These are phyloP conservation scores for Pteria penguin DNA, from an alignment of 2,888 invertebrate genomes.

Conservation along the genomic window DNA sequence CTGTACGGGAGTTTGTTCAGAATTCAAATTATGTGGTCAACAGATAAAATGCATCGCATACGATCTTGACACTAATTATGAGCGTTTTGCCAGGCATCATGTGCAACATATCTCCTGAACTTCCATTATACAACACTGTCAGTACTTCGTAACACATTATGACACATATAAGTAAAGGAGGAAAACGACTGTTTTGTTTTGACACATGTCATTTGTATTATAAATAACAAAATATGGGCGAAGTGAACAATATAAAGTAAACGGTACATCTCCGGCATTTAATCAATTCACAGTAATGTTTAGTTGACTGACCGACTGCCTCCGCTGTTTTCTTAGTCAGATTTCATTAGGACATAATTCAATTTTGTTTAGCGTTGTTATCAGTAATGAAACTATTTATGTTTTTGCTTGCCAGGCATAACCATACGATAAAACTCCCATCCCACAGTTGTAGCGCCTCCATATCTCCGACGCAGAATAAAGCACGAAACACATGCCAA, in stretches of 20 bases:
- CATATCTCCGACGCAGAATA: background rate
- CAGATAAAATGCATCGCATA: too few relatives aligned
- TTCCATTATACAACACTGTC: too few relatives aligned
- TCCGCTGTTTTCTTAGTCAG: background rate
- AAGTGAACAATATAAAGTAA: conserved; percentile 17
- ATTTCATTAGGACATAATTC: background rate
- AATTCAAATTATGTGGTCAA: too few relatives aligned
- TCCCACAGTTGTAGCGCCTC: background rate
- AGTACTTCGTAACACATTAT: too few relatives aligned
- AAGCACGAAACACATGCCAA: background rate
- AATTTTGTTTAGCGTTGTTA: background rate
- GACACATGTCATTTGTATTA: conserved; percentile 23
- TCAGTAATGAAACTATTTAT: background rate
- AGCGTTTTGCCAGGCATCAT: too few relatives aligned
- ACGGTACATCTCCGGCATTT: background rate
- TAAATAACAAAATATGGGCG: conserved; percentile 27
- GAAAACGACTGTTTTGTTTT: conserved; percentile 8
- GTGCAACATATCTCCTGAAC: too few relatives aligned
- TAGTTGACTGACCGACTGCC: background rate
- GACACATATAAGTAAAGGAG: too few relatives aligned
- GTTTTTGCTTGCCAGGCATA: background rate
- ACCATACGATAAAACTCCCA: background rate
- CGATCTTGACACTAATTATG: too few relatives aligned
- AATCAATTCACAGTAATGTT: background rate
- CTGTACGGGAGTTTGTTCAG: too few relatives aligned